Evolutionary conservation across 2,113 vertebrate genomes (phyloP).

Genomic region (Tenrec ecaudatus): DNA sequence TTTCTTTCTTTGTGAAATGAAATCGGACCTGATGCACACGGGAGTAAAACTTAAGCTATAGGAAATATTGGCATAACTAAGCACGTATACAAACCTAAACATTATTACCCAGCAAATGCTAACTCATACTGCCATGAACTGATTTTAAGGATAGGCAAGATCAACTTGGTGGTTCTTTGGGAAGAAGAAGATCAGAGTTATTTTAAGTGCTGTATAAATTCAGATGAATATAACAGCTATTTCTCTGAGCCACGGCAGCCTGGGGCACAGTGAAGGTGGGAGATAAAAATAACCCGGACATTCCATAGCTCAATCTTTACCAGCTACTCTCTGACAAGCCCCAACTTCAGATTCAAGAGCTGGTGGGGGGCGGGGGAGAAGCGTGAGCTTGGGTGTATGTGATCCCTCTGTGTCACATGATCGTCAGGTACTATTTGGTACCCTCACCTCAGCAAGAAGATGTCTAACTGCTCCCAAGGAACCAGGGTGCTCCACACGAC

Average conservation of each 20-base stretch:
- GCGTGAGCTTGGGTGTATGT: background rate
- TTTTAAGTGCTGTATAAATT: constrained; percentile 24
- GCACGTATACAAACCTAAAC: constrained; percentile 5
- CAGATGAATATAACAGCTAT: constrained; percentile 21
- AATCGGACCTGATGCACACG: background rate
- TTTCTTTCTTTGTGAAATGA: constrained; percentile 64
- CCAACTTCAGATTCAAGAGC: constrained; percentile 1
- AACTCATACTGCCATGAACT: background rate
- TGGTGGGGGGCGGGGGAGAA: background rate
- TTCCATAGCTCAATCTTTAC: background rate
- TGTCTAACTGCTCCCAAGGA: background rate
- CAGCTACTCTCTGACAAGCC: background rate
- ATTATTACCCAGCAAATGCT: background rate
- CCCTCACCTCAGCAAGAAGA: background rate
- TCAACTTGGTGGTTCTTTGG: background rate
- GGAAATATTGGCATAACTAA: background rate
- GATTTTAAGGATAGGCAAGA: constrained; percentile 38
- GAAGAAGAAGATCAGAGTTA: background rate
- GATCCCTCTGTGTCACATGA: background rate
- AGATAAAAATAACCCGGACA: constrained; percentile 61
- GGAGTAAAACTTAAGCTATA: constrained; percentile 23
- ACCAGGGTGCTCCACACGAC: background rate
- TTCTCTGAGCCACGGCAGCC: background rate
- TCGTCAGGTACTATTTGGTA: background rate
- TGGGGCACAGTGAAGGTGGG: background rate